Percentiles rank a stretch among this genome's conserved stretches.
Conservation (phyloP, 2,113 vertebrate species). For the Lathamus discolor region DNA sequence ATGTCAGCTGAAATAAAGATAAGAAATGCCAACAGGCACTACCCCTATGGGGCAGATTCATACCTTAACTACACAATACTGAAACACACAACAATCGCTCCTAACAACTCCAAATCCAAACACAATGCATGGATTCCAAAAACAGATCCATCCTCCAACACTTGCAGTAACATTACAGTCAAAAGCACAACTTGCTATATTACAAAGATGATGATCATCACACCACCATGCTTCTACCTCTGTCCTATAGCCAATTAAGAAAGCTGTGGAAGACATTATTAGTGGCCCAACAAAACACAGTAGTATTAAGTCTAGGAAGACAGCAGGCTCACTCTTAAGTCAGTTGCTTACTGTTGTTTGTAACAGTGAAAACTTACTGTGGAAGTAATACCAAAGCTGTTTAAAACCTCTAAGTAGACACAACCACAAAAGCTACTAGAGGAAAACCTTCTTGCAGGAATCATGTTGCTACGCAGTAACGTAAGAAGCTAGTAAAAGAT, state of each 20-base stretch:
- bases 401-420: neutral
- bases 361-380: neutral
- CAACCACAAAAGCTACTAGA: neutral
- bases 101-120: neutral
- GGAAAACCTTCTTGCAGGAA: neutral
- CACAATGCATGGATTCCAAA: neutral
- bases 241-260: neutral
- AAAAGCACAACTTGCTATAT: neutral
- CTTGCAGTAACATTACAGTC: neutral
- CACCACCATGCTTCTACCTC: neutral
- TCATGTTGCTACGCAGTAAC: neutral
- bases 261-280: neutral
- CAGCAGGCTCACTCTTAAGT: neutral
- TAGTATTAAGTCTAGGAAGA: rapidly evolving
- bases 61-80: neutral
- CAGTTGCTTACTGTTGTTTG: neutral
- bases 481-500: neutral
- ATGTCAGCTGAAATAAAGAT: neutral
- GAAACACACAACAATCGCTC: neutral
- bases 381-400: neutral
- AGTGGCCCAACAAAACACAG: neutral
- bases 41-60: neutral
- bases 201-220: neutral
- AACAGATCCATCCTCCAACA: neutral
- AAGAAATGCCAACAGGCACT: neutral